These are phyloP conservation scores for Ichneumon xanthorius DNA, from an alignment of 2,888 invertebrate species.

Conservation along the genomic window DNA sequence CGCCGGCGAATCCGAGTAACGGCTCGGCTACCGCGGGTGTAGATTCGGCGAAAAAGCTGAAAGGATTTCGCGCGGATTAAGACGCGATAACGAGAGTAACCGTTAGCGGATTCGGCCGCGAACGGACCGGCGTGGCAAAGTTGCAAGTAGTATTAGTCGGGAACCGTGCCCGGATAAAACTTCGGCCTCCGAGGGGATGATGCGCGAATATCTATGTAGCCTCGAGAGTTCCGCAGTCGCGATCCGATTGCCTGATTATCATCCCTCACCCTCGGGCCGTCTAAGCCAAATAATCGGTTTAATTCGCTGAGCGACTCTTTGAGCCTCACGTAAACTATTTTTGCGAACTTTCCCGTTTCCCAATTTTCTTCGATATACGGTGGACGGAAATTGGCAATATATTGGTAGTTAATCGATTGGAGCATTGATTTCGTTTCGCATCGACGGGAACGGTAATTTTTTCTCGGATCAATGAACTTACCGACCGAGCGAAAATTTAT, in stretches of 20 bases:
- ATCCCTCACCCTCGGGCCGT: slow-evolving; percentile 50
- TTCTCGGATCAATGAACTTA: slow-evolving; percentile 4
- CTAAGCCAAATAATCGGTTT: slow-evolving; percentile 57
- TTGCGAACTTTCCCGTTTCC: neutral
- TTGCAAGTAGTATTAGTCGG: slow-evolving; percentile 50
- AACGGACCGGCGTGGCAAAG: slow-evolving; percentile 9
- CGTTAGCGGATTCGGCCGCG: slow-evolving; percentile 27
- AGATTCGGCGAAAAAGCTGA: slow-evolving; percentile 76
- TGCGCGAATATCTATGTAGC: slow-evolving; percentile 4
- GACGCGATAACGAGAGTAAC: slow-evolving; percentile 79
- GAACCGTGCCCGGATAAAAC: slow-evolving; percentile 29
- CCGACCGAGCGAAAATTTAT: slow-evolving; percentile 49
- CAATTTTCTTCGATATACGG: slow-evolving; percentile 26
- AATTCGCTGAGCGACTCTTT: slow-evolving; percentile 55
- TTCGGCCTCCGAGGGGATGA: slow-evolving; percentile 18
- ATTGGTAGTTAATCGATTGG: neutral
- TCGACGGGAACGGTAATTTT: slow-evolving; percentile 20
- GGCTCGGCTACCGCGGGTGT: slow-evolving; percentile 42
- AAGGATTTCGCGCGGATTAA: slow-evolving; percentile 80
- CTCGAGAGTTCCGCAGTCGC: slow-evolving; percentile 9
- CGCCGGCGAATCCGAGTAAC: slow-evolving; percentile 1
- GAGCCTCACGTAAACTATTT: slow-evolving; percentile 20
- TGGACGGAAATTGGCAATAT: neutral
- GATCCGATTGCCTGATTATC: slow-evolving; percentile 57
- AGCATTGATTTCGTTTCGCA: slow-evolving; percentile 29